Evolutionary conservation across 2,113 vertebrate genomes (phyloP), one percentile per base, ranked within the genome.

Genomic region (Tachysurus fulvidraco): DNA sequence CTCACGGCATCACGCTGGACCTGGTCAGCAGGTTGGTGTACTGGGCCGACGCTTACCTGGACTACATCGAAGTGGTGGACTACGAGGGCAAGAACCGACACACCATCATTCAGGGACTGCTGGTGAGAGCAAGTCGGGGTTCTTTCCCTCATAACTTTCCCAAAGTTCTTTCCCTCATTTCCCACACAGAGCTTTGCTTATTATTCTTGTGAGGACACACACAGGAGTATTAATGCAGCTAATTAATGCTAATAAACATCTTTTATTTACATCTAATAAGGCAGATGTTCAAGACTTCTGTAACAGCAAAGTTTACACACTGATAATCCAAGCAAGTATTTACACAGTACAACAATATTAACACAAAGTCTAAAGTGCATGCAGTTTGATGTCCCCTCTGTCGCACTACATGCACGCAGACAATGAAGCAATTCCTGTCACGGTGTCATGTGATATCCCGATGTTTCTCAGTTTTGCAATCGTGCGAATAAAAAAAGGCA

Each of bases 41-140:
- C 94, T 99, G 98, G 98, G 98, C 98, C 0, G 98, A 99, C 0
- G 98, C 98, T 71, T 99, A 99, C 92, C 95, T 99, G 93, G 97
- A 99, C 93, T 99, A 99, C 88, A 99, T 99, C 0, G 98, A 99
- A 88, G 98, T 99, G 94, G 98, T 99, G 46, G 97, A 99, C 88
- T 99, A 99, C 0, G 98, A 99, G 91, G 98, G 98, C 92, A 98
- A 98, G 90, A 97, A 98, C 94, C 94, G 98, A 21, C 98, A 99
- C 89, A 98, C 97, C 86, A 97, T 99, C 92, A 98, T 99, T 91
- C 98, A 99, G 91, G 97, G 98, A 64, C 95, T 98, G 88, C 93
- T 97, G 96, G 98, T 99, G 94, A 96, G 97, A n/a, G 14, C 69
- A 76, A 30, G 59, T 23, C 0, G 0, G 44, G 50, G 2, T 13